phyloP scores from a whole-genome alignment of 1,140 invertebrate genomes.

The Nasonia giraulti region DNA sequence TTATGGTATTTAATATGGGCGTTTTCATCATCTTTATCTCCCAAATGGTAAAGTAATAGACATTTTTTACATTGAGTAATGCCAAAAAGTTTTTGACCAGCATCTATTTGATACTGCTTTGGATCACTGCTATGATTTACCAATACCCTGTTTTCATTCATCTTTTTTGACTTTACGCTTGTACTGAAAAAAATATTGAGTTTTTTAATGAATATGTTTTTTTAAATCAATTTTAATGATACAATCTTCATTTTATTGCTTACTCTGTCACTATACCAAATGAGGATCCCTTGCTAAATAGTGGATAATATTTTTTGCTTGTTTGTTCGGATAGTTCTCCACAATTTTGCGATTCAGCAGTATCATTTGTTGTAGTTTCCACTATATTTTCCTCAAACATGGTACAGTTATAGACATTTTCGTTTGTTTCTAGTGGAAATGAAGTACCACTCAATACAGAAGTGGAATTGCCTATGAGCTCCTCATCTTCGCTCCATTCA shows the following conservation, averaged over 20 bases:
- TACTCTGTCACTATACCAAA: conserved; percentile 56
- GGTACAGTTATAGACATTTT: conserved; percentile 56
- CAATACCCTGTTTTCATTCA: conserved; percentile 61
- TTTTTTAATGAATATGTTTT: conserved; percentile 2
- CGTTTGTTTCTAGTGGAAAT: conserved; percentile 6
- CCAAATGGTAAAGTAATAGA: conserved; percentile 84
- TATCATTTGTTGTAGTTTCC: conserved; percentile 25
- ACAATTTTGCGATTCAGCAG: not conserved
- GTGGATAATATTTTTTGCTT: conserved; percentile 63
- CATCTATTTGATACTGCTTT: conserved; percentile 85
- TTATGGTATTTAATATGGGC: conserved; percentile 87
- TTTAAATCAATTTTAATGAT: not conserved
- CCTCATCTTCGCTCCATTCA: conserved; percentile 68
- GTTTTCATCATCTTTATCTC: conserved; percentile 87
- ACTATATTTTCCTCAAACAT: conserved; percentile 10
- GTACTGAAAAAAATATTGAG: conserved; percentile 46
- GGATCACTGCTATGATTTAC: conserved; percentile 60
- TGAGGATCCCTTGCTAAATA: conserved; percentile 65
- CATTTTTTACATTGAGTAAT: conserved; percentile 85
- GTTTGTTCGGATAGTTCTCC: not conserved
- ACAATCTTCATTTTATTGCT: conserved; percentile 23
- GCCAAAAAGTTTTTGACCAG: conserved; percentile 88
- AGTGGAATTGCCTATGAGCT: conserved; percentile 58
- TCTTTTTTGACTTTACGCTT: conserved; percentile 51
- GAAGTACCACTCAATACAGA: conserved; percentile 30